Base-by-base conservation (phyloP, 2,113 vertebrate species). In the Herpetotheres cachinnans region DNA sequence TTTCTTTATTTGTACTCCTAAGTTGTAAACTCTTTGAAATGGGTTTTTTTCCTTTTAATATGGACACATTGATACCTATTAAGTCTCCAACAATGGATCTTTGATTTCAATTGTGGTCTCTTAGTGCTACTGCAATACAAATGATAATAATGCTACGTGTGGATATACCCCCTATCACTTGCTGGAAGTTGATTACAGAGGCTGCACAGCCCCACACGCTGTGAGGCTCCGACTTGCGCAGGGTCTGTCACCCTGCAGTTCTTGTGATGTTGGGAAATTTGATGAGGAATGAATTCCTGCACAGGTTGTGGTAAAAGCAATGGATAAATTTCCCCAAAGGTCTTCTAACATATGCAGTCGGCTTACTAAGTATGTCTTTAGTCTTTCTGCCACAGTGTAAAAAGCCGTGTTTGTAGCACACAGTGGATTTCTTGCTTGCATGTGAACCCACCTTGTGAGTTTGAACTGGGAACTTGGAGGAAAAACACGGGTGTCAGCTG, bases 401-500 rank as follows among this genome's bases (percentile, higher is more conserved):
- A n/a, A 16, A 40, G 29, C 42, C 3, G 0, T 24, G 20, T 40
- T 32, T 9, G 40, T 12, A 24, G 50, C 10, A 17, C 9, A 13
- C 47, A 22, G 15, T 1, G 5, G 24, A 10, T 29, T 52, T 42
- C 30, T 36, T 24, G 6, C 25, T n/a, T 5, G 3, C 6, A 1
- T 2, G 47, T 29, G 52, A 54, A 21, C n/a, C 25, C 22, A 2
- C 1, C 19, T 7, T 36, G 18, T 42, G 18, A 36, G 6, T 52
- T 46, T 73, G 76, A 58, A 10, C 32, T 13, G 59, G 38, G 38
- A 42, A 7, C 17, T 4, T 9, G 29, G 22, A 16, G 58, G 36
- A n/a, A 21, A 40, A 27, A 2, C 4, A 2, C 0, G 8, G 8
- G 0, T 15, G 21, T 6, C 22, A n/a, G 25, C 26, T 44, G 4